Evolutionary conservation across 2,113 vertebrate genomes (phyloP).

Genomic region (Toxostoma redivivum): DNA sequence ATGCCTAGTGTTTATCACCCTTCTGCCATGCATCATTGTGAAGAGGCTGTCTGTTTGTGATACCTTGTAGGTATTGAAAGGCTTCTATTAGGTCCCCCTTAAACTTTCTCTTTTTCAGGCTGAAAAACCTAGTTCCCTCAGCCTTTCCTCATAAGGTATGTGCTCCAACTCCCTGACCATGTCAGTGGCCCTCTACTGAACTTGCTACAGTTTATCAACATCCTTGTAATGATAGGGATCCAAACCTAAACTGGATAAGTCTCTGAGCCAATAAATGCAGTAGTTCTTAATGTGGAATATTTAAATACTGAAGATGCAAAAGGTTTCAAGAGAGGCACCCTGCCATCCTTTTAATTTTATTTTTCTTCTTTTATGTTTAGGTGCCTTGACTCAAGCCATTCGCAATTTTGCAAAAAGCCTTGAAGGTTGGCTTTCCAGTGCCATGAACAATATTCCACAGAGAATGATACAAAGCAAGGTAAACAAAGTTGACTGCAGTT

Average conservation of each 20-base stretch:
- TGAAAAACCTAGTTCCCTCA: not conserved
- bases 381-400: conserved; percentile 98
- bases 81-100: not conserved
- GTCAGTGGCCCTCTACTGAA: not conserved
- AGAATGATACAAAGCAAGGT: conserved; percentile 96
- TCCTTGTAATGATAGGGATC: not conserved
- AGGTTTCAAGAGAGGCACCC: not conserved
- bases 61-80: not conserved
- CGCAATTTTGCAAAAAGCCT: conserved; percentile 98
- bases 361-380: conserved; percentile 74
- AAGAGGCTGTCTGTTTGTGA: not conserved
- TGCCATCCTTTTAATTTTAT: conserved; percentile 34
- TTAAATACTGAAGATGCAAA: not conserved
- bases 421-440: conserved; percentile 94
- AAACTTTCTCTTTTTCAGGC: not conserved
- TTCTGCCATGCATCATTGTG: not conserved
- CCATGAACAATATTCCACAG: conserved; percentile 95
- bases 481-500: not conserved
- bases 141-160: not conserved
- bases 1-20: not conserved
- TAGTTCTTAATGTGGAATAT: not conserved
- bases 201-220: not conserved
- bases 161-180: not conserved
- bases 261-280: not conserved
- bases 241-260: not conserved